Evolutionary conservation across 2,113 vertebrate genomes (phyloP).

Genomic region (Neopipo cinnamomea): DNA sequence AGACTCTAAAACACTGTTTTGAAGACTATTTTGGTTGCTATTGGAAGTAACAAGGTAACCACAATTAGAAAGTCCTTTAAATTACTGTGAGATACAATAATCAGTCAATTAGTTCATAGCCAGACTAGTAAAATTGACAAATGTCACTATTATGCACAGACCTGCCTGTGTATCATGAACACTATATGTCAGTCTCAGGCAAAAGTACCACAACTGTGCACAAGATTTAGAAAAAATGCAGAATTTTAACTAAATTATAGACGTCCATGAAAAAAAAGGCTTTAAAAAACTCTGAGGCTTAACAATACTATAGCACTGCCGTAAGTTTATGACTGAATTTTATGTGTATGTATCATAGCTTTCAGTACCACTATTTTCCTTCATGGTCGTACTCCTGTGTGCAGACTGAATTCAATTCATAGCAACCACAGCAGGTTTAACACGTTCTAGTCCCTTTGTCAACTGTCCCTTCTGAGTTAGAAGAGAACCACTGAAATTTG

Average conservation of each 20-base stretch:
- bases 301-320: accelerated
- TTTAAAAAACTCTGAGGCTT: neutral
- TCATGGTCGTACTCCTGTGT: neutral
- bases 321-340: neutral
- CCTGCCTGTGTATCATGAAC: neutral
- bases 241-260: neutral
- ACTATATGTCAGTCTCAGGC: neutral
- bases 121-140: neutral
- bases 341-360: neutral
- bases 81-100: neutral
- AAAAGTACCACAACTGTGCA: neutral
- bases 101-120: neutral
- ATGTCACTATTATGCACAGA: neutral
- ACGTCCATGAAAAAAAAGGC: neutral
- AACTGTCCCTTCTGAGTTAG: neutral
- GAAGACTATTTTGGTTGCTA: neutral
- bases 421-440: neutral
- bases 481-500: neutral
- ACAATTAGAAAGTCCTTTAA: neutral
- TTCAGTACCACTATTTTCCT: neutral
- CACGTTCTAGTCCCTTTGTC: neutral
- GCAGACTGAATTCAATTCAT: neutral
- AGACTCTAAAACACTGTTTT: neutral
- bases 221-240: neutral
- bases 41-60: neutral